A percentile compares a stretch with the other conserved stretches of the same genome.
Evolutionary conservation across 2,113 vertebrate genomes (phyloP).

Genomic region (Sorex fumeus): DNA sequence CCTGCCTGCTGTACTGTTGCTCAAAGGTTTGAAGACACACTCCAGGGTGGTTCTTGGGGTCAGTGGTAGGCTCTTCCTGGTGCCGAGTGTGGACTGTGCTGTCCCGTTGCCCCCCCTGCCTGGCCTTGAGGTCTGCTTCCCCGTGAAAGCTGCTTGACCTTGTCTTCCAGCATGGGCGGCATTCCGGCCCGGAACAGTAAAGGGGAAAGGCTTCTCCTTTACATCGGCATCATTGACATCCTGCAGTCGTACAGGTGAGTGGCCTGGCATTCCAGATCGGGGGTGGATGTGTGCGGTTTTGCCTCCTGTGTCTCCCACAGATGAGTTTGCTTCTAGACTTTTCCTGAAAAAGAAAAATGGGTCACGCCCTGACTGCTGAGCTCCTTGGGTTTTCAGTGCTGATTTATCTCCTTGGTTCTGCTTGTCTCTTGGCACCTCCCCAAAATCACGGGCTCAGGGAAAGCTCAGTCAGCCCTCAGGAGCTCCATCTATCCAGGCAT

Average conservation of each 20-base stretch:
- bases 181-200: constrained; percentile 94
- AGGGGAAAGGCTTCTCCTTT: constrained; percentile 95
- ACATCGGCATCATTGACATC: constrained; percentile 97
- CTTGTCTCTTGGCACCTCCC: background rate
- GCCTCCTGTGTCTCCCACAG: background rate
- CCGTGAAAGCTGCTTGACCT: background rate
- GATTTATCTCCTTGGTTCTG: constrained; percentile 45
- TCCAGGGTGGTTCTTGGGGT: background rate
- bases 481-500: constrained; percentile 60
- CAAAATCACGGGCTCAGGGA: background rate
- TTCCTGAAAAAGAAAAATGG: background rate
- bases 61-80: background rate
- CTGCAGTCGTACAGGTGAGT: constrained; percentile 96
- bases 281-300: background rate
- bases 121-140: background rate
- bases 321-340: background rate
- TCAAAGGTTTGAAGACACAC: background rate
- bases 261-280: no score
- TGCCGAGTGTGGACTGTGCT: background rate
- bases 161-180: constrained; percentile 93
- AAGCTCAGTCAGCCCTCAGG: constrained; percentile 53
- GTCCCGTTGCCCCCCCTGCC: background rate
- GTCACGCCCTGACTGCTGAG: constrained; percentile 4
- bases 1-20: no score
- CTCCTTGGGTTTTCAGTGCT: constrained; percentile 6